A percentile compares a stretch with the other conserved stretches of the same genome.
Conservation (phyloP, 2,797 vertebrate species). For the Botia almorhae region DNA sequence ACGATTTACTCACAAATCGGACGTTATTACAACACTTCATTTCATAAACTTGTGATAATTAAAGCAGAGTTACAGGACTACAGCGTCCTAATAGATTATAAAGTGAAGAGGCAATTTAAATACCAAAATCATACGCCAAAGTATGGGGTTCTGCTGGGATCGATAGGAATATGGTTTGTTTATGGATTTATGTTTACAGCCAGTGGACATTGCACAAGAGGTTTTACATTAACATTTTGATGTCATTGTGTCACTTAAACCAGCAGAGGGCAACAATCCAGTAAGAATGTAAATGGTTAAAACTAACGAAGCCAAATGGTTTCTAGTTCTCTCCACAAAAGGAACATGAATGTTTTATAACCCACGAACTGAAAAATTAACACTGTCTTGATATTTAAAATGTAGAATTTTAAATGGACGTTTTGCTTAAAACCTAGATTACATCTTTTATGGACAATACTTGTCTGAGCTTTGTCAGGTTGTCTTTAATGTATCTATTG, state of each 20-base stretch:
- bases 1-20: no score
- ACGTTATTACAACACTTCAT: no score
- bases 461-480: conserved; percentile 44
- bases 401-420: conserved; percentile 45
- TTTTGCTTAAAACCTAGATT: conserved; percentile 47
- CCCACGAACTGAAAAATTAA: conserved; percentile 4
- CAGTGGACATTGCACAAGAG: conserved; percentile 44
- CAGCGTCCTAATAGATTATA: no score
- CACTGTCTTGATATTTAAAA: conserved; percentile 37
- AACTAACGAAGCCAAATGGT: conserved; percentile 45
- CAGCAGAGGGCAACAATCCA: conserved; percentile 47
- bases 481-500: conserved; percentile 43
- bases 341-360: conserved; percentile 36
- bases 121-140: no score
- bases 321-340: conserved; percentile 44
- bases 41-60: no score
- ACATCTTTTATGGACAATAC: conserved; percentile 54
- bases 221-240: conserved; percentile 52
- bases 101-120: no score
- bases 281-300: conserved; percentile 27
- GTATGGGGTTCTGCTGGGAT: no score
- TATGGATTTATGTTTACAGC: conserved; percentile 48
- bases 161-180: conserved; percentile 31
- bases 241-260: conserved; percentile 34
- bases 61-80: no score